Conservation (phyloP, 2,888 invertebrate genomes). For the Sarcophaga variegata region DNA sequence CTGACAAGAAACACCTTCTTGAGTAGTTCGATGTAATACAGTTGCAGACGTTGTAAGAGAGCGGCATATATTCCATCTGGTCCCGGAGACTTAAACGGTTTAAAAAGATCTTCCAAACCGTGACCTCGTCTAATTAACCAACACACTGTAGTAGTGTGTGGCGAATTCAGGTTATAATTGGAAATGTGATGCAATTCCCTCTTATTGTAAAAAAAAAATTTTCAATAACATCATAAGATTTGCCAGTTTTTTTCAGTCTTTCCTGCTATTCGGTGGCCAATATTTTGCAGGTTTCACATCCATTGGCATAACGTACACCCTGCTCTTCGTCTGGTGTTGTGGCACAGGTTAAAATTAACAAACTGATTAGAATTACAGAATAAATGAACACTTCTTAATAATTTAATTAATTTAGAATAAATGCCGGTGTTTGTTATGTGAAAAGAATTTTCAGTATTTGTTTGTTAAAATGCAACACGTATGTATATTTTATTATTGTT, state of each 20-base stretch:
- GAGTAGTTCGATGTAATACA: too few species aligned
- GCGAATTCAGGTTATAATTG: too few species aligned
- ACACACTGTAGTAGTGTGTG: too few species aligned
- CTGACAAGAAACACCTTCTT: too few species aligned
- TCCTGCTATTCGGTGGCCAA: slow-evolving; percentile 92
- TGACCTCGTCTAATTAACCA: too few species aligned
- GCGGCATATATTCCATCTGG: too few species aligned
- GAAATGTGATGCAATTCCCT: too few species aligned
- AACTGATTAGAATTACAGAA: background rate
- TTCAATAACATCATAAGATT: slow-evolving; percentile 93
- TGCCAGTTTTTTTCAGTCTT: slow-evolving; percentile 93
- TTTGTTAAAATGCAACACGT: slow-evolving; percentile 36
- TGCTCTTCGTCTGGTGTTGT: slow-evolving; percentile 78
- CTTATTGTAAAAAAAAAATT: slow-evolving; percentile 73
- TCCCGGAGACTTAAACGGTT: too few species aligned
- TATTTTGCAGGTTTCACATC: slow-evolving; percentile 97
- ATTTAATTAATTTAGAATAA: background rate
- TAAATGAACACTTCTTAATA: slow-evolving; percentile 33
- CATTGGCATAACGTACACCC: slow-evolving; percentile 90
- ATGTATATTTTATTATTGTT: slow-evolving; percentile 25
- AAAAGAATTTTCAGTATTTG: background rate
- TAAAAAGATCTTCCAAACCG: too few species aligned
- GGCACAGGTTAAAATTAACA: slow-evolving; percentile 39
- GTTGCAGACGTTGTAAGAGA: too few species aligned
- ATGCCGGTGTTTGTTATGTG: background rate